These are phyloP conservation scores for Pyrgilauda ruficollis DNA, from an alignment of 2,113 vertebrate species.

Conservation along the genomic window DNA sequence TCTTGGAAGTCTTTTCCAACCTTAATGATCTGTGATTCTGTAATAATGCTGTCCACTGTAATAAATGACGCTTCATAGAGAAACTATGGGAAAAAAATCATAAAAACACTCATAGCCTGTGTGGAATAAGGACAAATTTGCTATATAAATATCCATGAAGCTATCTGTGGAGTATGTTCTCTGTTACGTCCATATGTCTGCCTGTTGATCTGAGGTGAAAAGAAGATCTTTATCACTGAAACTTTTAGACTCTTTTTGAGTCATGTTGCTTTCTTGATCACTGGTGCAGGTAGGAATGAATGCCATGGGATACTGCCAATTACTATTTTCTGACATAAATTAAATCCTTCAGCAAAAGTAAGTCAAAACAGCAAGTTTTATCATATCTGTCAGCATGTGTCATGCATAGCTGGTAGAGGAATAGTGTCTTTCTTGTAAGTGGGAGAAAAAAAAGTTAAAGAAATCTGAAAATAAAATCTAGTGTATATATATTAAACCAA, in stretches of 20 bases:
- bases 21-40: neutral
- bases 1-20: neutral
- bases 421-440: neutral
- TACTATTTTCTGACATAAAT: neutral
- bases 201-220: neutral
- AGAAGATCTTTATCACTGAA: neutral
- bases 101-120: neutral
- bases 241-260: neutral
- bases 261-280: neutral
- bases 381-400: neutral
- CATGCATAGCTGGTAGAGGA: neutral
- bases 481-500: neutral
- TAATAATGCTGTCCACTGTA: neutral
- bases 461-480: neutral
- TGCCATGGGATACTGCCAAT: neutral
- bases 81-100: neutral
- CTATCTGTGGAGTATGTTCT: neutral
- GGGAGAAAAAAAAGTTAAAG: neutral
- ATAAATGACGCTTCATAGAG: neutral
- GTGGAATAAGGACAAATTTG: neutral
- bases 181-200: neutral
- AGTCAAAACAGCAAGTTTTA: neutral
- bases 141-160: neutral
- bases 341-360: neutral
- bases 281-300: neutral